phyloP scores from a whole-genome alignment of 92 coral and sea anemone genomes.

The Chrysogorgia sp. region DNA sequence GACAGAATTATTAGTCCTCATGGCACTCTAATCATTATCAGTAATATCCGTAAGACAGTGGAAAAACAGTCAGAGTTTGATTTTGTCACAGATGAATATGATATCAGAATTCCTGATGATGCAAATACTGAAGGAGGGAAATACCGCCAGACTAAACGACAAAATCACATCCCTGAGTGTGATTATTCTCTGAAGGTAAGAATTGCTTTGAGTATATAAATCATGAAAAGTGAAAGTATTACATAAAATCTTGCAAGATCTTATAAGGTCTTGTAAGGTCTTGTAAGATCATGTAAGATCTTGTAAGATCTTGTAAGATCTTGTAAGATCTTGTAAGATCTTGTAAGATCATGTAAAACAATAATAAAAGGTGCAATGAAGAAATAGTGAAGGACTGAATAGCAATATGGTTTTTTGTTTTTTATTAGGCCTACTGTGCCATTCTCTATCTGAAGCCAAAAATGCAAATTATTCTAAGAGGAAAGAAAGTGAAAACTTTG shows the following conservation, averaged over 20 bases:
- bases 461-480: conserved; percentile 91
- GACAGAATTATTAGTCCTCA: conserved; percentile 59
- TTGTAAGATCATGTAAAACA: neutral
- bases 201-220: too few relatives aligned
- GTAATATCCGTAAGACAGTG: conserved; percentile 69
- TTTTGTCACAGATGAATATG: conserved; percentile 54
- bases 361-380: neutral
- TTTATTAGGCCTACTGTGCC: conserved; percentile 88
- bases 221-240: neutral
- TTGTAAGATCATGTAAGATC: neutral
- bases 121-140: conserved; percentile 71
- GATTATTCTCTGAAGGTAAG: conserved; percentile 90
- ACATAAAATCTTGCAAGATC: neutral
- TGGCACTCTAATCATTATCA: conserved; percentile 86
- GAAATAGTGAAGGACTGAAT: neutral
- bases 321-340: neutral
- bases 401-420: neutral
- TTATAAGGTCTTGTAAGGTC: neutral
- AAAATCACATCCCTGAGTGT: conserved; percentile 93
- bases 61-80: conserved; percentile 96
- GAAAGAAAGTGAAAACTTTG: conserved; percentile 81
- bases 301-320: neutral
- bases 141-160: conserved; percentile 75
- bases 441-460: conserved; percentile 88
- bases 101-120: conserved; percentile 88